Base-by-base conservation (phyloP, 2,888 invertebrate species). In the Spilosoma lubricipeda region DNA sequence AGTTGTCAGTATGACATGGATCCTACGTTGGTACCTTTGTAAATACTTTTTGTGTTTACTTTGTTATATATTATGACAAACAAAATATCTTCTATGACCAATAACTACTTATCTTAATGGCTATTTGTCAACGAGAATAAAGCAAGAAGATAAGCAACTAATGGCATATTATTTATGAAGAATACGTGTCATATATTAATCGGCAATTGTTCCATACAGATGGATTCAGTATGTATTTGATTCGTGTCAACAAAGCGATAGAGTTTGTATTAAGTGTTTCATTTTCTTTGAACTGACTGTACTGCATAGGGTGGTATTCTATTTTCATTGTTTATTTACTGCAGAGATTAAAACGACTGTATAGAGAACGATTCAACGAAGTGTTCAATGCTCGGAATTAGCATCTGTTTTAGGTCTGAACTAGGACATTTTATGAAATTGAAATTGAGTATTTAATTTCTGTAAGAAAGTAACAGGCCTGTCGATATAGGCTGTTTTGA, bases 101-200 rank as follows among this genome's bases (percentile, higher is more conserved):
- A 74, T 73, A 77, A 79, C 77, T 82, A 85, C 78, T 82, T 78
- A 67, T 73, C 67, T 73, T 77, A 80, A 80, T 83, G 71, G 75
- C 74, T 77, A 74, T 82, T 83, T 77, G 79, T 72, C 74, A 76
- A 71, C 73, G 72, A 75, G 66, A 77, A 80, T 75, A 76, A 78
- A 83, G 76, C 75, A 74, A 70, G 69, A 72, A 66, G 56, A 77
- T 74, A 71, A 67, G 63, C 72, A 80, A 78, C 76, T 78, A 78
- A 64, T 77, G 72, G 66, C 76, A 71, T 78, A 80, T 82, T 73
- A 85, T 82, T 79, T 79, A 81, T 80, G 79, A 76, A 71, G 45
- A 69, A 72, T 56, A 56, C n/a, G 52, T 56, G 52, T 67, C 63
- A 72, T 67, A 80, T 71, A 68, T 77, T n/a, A 78, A 73, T 23